A percentile compares a stretch with the other conserved stretches of the same genome.
Evolutionary conservation across 37 sponge, comb jelly and placozoan species (phyloP).

Genomic region (Chondrilla cf. caribensis): DNA sequence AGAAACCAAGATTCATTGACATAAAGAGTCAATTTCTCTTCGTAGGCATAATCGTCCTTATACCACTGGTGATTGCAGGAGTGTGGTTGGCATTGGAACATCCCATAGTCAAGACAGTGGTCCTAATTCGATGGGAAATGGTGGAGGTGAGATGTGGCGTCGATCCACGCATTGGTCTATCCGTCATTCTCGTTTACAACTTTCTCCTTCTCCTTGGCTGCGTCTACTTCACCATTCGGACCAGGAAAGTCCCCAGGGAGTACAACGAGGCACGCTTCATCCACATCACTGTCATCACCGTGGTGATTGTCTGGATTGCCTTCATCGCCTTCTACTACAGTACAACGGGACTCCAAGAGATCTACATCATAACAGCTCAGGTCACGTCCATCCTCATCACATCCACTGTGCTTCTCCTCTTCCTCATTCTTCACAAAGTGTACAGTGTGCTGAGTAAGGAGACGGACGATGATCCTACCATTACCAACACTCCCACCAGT

Average conservation of each 20-base stretch:
- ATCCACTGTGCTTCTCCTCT: neutral
- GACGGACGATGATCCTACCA: neutral
- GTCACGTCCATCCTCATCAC: constrained; percentile 12
- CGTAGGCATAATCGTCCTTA: neutral
- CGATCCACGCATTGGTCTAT: constrained; percentile 1
- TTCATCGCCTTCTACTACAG: constrained; percentile 34
- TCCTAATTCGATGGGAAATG: neutral
- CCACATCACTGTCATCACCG: constrained; percentile 13
- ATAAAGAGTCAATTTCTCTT: constrained; percentile 21
- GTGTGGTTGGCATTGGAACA: constrained; percentile 29
- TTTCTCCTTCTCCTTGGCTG: constrained; percentile 25
- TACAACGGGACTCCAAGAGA: neutral
- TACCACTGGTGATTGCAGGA: neutral
- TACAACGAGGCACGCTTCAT: constrained; percentile 37
- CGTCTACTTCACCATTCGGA: constrained; percentile 20
- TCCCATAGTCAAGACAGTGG: constrained; percentile 1
- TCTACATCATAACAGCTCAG: neutral
- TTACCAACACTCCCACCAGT: neutral
- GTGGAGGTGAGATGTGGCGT: neutral
- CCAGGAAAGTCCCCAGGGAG: constrained; percentile 35
- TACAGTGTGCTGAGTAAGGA: neutral
- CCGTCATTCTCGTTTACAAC: constrained; percentile 18
- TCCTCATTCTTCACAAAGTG: neutral
- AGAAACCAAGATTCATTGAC: constrained; percentile 15
- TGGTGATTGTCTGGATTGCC: constrained; percentile 30